Evolutionary conservation across 53 echinoderm and acorn worm species (phyloP), one percentile per base, ranked within the genome.

Genomic region (Antedon mediterranea): DNA sequence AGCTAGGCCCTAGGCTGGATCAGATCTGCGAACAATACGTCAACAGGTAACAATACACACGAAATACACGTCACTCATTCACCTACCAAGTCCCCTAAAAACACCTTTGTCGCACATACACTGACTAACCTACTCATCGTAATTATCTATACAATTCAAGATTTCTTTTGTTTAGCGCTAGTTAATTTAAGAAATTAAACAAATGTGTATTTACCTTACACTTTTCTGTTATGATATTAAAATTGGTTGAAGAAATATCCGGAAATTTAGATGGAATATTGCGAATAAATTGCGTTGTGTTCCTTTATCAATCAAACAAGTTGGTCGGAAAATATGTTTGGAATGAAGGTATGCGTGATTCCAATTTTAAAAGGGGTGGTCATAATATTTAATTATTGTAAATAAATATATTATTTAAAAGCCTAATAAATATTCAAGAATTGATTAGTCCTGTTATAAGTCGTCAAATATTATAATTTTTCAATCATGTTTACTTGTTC

Each of bases 291-390:
- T n/a, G n/a, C 57, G 23, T 3, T 11, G 7, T 57, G 20, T 57
- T 57, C 57, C 57, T 57, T 37, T 57, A 57, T 57, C 23, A 57
- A 93, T 93, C 93, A 93, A 93, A 93, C 93, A 93, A 90, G 90
- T 93, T 90, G 90, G 85, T 86, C 85, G 57, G 90, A 93, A 93
- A 93, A 93, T 84, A 90, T 90, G 90, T 76, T 33, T 83, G 90
- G 90, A 93, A 90, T 90, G 90, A 90, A 87, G 93, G 90, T 86
- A 90, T 90, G 90, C 86, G 86, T 82, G 77, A 73, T 81, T 23
- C 57, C 23, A 57, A 11, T 57, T 57, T 57, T 57, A 18, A 18
- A 2, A 26, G 23, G 57, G 57, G 57, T 13, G 7, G 26, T 8
- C 9, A 57, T 3, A 8, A 57, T 57, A 26, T 57, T 57, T 57